These are phyloP conservation scores for Ibidorhyncha struthersii DNA, from an alignment of 2,113 vertebrate genomes.

Conservation along the genomic window DNA sequence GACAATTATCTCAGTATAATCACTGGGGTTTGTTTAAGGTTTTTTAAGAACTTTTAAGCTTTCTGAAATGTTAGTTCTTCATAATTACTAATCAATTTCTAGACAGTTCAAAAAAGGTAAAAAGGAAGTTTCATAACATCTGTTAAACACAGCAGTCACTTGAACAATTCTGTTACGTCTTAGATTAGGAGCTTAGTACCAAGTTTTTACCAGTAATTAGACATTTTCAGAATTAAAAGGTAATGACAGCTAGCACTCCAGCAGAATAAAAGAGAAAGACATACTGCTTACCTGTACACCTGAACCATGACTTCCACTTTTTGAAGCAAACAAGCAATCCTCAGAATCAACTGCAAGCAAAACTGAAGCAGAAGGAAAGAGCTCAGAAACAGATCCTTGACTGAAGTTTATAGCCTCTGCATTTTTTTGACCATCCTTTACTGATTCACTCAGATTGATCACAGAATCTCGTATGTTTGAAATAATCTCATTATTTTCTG, in stretches of 20 bases:
- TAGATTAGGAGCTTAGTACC: not conserved
- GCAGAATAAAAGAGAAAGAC: not conserved
- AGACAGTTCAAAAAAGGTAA: not conserved
- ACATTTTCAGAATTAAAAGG: not conserved
- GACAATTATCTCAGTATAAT: not conserved
- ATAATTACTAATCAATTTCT: not conserved
- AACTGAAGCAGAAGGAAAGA: constrained; percentile 39
- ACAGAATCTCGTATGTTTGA: constrained; percentile 87
- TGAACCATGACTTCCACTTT: constrained; percentile 59
- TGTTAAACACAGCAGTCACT: not conserved
- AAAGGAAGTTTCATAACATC: not conserved
- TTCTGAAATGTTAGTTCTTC: not conserved
- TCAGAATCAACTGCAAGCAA: constrained; percentile 68
- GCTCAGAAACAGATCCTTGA: constrained; percentile 63
- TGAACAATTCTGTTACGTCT: not conserved
- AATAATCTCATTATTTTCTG: constrained; percentile 92
- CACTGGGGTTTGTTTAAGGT: fast-evolving
- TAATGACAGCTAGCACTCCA: not conserved
- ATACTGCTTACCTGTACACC: constrained; percentile 81
- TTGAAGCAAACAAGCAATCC: constrained; percentile 77
- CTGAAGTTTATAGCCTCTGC: constrained; percentile 76
- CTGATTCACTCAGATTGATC: constrained; percentile 82
- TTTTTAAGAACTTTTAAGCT: not conserved
- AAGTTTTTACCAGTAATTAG: not conserved
- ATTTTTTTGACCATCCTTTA: constrained; percentile 74